A percentile compares a stretch with the other conserved stretches of the same genome.
These are phyloP conservation scores for Limnephilus rhombicus DNA, from an alignment of 2,888 invertebrate genomes.

Conservation along the genomic window DNA sequence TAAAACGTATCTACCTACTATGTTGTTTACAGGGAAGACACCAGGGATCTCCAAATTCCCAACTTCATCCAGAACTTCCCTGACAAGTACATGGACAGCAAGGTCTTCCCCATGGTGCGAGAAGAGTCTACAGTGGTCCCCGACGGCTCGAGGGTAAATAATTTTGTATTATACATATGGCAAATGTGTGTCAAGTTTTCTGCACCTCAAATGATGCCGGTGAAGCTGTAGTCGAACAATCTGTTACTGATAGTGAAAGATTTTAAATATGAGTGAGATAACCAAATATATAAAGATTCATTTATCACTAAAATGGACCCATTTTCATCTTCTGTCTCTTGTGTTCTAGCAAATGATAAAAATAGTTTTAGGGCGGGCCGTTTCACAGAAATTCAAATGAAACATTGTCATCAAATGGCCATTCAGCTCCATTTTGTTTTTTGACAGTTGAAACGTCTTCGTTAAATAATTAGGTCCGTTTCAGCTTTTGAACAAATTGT, in stretches of 20 bases:
- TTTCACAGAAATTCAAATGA: no score
- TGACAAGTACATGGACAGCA: constrained; percentile 88
- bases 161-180: not conserved
- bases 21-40: constrained; percentile 76
- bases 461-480: no score
- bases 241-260: no score
- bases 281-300: no score
- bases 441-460: no score
- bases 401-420: no score
- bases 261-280: no score
- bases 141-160: constrained; percentile 80
- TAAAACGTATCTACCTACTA: not conserved
- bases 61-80: constrained; percentile 89
- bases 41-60: constrained; percentile 83
- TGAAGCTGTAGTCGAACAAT: not conserved
- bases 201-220: not conserved
- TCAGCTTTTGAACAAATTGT: no score
- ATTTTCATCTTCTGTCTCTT: not conserved
- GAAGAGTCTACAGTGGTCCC: constrained; percentile 83
- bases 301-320: not conserved
- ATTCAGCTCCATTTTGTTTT: no score
- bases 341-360: not conserved
- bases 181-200: not conserved
- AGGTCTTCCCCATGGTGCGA: constrained; percentile 83
- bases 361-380: not conserved